These are phyloP conservation scores for Dryocosmus kuriphilus DNA, from an alignment of 2,888 invertebrate species.

Conservation along the genomic window DNA sequence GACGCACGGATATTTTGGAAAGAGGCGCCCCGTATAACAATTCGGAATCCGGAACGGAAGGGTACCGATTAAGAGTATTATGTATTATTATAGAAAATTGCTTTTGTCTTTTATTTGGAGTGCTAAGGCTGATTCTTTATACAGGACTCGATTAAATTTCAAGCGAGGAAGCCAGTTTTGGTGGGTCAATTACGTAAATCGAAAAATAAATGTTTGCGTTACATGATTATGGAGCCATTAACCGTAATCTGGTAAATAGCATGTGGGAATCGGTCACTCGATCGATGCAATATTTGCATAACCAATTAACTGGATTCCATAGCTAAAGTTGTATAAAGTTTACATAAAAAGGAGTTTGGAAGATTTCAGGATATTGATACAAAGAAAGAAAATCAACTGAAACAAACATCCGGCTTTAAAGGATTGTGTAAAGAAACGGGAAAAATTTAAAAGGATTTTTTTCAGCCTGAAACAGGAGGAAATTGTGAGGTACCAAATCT, in stretches of 20 bases:
- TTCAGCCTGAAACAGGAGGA: no score
- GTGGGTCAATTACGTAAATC: constrained; percentile 1
- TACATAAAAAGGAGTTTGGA: neutral
- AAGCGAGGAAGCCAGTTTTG: neutral
- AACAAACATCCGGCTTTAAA: no score
- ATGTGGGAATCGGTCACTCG: constrained; percentile 18
- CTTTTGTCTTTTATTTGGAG: neutral
- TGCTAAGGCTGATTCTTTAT: neutral
- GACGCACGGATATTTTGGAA: constrained; percentile 2
- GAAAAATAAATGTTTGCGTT: constrained; percentile 3
- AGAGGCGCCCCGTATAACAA: constrained; percentile 4
- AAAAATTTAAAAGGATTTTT: no score
- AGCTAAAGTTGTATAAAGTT: constrained; percentile 49
- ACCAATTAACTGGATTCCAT: constrained; percentile 68
- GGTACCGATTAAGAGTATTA: neutral
- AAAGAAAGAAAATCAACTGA: no score
- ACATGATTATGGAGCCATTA: constrained; percentile 12
- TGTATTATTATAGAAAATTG: constrained; percentile 22
- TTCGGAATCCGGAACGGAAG: constrained; percentile 37
- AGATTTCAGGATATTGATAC: neutral
- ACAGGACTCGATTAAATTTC: neutral
- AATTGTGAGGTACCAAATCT: no score
- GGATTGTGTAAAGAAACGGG: no score
- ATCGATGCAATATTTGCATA: constrained; percentile 64
- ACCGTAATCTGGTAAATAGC: constrained; percentile 45